Evolutionary conservation across 2,888 invertebrate species (phyloP), one percentile per base, ranked within the genome.

Genomic region (Entomobrya multifasciata): DNA sequence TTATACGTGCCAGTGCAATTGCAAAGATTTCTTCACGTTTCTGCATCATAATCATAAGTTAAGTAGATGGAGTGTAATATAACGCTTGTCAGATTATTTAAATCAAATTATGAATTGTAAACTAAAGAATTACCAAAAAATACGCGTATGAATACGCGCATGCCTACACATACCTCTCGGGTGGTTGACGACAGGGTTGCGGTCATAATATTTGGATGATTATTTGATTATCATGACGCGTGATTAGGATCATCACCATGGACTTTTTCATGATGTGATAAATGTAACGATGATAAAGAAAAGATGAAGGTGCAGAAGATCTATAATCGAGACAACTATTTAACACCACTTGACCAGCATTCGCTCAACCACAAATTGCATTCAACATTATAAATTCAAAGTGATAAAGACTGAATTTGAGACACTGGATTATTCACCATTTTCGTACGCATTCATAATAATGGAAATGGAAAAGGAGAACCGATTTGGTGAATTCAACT

Each of bases 401-500:
- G n/a, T n/a, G n/a, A n/a, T n/a, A n/a, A n/a, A n/a, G n/a, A n/a
- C n/a, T n/a, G n/a, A n/a, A n/a, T n/a, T n/a, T n/a, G n/a, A n/a
- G n/a, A n/a, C n/a, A n/a, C n/a, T 20, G 55, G n/a, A 17, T 17
- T 44, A 10, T 44, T 22, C 11, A 13, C 15, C 22, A 5, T 5
- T 60, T 60, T 60, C 25, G 13, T 10, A 5, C n/a, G 20, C 55
- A 60, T 25, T 25, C 65, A 67, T 1, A 17, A 60, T 81, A 81
- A 81, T 81, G 70, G 72, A 47, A 72, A 72, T 72, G 81, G 72
- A 72, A 72, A 72, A 82, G 81, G 72, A 72, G 81, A 81, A 72
- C 70, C 72, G 44, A 81, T 81, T 81, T 55, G 52, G 36, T 20
- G 72, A 60, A 72, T 72, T n/a, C n/a, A n/a, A n/a, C n/a, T n/a